Conservation (phyloP, 1,140 invertebrate species). For the Penaeus japonicus region DNA sequence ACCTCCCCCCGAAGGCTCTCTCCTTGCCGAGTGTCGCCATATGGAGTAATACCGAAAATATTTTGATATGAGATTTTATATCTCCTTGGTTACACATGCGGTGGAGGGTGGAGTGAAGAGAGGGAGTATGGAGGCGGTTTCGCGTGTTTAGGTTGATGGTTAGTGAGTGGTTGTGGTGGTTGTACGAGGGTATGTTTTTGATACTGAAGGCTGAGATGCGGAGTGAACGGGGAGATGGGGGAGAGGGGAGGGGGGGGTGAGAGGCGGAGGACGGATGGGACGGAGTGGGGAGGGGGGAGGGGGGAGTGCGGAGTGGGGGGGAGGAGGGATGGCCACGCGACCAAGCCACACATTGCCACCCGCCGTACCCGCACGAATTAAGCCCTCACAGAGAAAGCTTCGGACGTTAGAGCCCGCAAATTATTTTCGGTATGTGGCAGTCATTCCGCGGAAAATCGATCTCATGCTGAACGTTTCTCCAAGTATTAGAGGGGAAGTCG, state of each 20-base stretch:
- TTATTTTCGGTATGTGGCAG: constrained; percentile 25
- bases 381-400: constrained; percentile 47
- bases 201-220: not conserved
- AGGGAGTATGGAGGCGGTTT: too few species aligned
- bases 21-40: constrained; percentile 21
- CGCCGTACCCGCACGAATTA: constrained; percentile 41
- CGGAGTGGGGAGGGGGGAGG: not conserved
- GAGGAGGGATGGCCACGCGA: constrained; percentile 34
- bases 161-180: too few species aligned
- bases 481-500: too few species aligned
- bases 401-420: not conserved
- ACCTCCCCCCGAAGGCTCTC: constrained; percentile 17
- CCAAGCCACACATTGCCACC: constrained; percentile 40
- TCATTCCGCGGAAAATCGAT: not conserved
- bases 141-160: too few species aligned
- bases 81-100: too few species aligned
- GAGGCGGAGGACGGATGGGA: not conserved
- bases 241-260: not conserved
- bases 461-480: not conserved
- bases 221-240: not conserved
- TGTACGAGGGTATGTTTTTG: not conserved
- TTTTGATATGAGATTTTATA: too few species aligned
- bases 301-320: not conserved
- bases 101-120: too few species aligned
- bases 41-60: not conserved